Evolutionary conservation across 2,797 vertebrate species (phyloP).

Genomic region (Crypturellus tataupa): DNA sequence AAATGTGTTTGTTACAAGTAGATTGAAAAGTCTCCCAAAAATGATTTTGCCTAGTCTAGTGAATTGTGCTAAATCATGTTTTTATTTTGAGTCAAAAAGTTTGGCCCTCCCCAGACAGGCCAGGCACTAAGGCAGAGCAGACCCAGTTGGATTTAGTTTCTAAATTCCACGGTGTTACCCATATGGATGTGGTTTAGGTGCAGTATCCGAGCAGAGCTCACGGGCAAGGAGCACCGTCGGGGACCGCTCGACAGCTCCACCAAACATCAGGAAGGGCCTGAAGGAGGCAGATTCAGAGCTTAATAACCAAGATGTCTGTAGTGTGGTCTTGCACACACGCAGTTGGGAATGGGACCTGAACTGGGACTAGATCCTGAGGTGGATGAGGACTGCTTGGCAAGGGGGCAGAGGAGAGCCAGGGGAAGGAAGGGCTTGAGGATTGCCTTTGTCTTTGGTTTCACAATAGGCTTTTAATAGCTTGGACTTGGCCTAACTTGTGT

Average conservation of each 20-base stretch:
- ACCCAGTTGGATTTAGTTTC: constrained; percentile 51
- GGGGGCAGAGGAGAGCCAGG: neutral
- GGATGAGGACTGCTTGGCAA: neutral
- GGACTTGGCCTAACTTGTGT: neutral
- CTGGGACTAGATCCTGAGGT: neutral
- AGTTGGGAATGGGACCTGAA: neutral
- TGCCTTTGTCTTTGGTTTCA: neutral
- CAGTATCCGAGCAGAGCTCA: neutral
- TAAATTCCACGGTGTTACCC: constrained; percentile 39
- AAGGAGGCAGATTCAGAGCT: neutral
- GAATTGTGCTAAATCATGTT: constrained; percentile 57
- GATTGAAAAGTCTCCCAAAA: constrained; percentile 20
- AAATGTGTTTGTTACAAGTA: constrained; percentile 56
- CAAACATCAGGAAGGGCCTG: neutral
- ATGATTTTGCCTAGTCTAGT: constrained; percentile 29
- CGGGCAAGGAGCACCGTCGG: constrained; percentile 7
- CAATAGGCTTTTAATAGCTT: neutral
- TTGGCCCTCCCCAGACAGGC: neutral
- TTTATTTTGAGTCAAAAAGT: constrained; percentile 20
- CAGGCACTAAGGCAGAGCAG: neutral
- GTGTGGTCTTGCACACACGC: neutral
- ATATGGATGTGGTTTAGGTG: constrained; percentile 55
- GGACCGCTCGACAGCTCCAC: neutral
- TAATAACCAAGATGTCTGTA: neutral
- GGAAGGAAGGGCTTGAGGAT: neutral